Conservation (phyloP, 2,888 invertebrate genomes). For the Mimumesa dahlbomi region DNA sequence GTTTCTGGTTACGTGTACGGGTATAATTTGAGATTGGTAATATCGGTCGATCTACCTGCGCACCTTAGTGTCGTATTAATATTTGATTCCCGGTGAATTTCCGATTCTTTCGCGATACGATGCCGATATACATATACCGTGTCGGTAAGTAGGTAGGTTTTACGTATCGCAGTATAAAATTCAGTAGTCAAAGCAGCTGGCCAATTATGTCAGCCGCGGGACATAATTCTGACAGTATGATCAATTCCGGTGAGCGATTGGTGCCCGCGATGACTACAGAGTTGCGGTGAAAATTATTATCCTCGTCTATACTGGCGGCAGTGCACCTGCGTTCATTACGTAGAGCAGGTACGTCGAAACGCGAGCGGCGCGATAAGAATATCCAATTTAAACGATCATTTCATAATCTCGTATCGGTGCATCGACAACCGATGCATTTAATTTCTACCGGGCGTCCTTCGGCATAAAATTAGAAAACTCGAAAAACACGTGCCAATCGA, state of each 20-base stretch:
- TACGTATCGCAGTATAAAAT: no score
- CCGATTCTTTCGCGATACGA: no score
- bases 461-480: neutral
- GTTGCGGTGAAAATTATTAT: conserved; percentile 47
- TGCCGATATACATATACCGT: no score
- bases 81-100: no score
- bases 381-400: conserved; percentile 57
- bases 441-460: conserved; percentile 32
- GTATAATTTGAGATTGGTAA: no score
- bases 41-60: no score
- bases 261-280: conserved; percentile 38
- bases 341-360: conserved; percentile 25
- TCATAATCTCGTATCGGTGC: conserved; percentile 47
- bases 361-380: conserved; percentile 51
- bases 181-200: conserved; percentile 48
- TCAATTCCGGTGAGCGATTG: conserved; percentile 48
- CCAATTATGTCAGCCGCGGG: conserved; percentile 45
- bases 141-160: no score
- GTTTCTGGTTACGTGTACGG: no score
- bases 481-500: neutral
- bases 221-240: conserved; percentile 43
- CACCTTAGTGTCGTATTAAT: no score
- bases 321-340: conserved; percentile 59
- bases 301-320: conserved; percentile 23
- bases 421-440: conserved; percentile 48